These are phyloP conservation scores for Torymus auratus DNA, from an alignment of 2,888 invertebrate genomes.

Conservation along the genomic window DNA sequence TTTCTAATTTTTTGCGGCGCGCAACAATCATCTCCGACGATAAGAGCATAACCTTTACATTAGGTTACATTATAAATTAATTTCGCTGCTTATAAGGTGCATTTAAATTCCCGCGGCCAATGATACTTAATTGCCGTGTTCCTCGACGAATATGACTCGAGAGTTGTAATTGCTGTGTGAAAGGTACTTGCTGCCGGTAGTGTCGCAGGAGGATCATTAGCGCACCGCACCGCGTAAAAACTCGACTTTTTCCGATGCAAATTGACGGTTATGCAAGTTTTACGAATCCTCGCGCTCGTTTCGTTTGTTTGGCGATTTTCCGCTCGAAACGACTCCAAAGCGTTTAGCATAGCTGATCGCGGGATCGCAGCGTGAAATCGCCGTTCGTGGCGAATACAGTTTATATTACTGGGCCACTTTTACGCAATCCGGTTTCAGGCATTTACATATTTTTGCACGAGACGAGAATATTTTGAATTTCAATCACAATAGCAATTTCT, in stretches of 20 bases:
- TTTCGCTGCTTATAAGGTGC: no score
- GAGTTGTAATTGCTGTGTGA: constrained; percentile 8
- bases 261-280: constrained; percentile 11
- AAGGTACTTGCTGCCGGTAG: constrained; percentile 9
- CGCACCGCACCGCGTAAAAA: no score
- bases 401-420: constrained; percentile 3
- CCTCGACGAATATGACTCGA: no score
- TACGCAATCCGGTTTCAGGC: constrained; percentile 10
- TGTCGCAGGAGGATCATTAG: no score
- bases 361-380: not conserved
- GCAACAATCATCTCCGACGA: no score
- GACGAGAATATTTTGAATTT: not conserved
- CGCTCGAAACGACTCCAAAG: constrained; percentile 21
- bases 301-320: constrained; percentile 15
- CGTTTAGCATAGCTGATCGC: not conserved
- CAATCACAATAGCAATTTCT: constrained; percentile 3
- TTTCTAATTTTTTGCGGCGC: no score
- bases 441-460: constrained; percentile 35
- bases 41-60: no score
- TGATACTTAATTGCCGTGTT: no score
- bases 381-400: not conserved
- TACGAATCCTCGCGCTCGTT: constrained; percentile 16
- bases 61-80: no score
- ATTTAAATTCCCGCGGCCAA: no score
- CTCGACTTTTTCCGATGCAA: constrained; percentile 22